Conservation (phyloP, 2,797 vertebrate genomes). For the Miichthys miiuy region DNA sequence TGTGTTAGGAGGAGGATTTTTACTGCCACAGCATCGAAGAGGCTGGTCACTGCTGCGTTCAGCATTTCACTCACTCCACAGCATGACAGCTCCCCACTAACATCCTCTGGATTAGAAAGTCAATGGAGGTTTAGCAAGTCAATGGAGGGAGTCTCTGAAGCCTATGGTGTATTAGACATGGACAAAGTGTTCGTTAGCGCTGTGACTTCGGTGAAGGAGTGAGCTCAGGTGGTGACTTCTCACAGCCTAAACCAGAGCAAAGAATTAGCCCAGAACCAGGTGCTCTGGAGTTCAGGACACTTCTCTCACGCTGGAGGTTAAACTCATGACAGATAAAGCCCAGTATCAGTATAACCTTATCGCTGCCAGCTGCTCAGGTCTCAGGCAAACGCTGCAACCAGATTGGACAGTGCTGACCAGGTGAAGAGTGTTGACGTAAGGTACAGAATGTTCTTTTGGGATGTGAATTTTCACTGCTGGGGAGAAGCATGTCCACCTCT, state of each 20-base stretch:
- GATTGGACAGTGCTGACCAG: conserved; percentile 38
- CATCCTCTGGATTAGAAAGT: conserved; percentile 60
- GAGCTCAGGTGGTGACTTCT: conserved; percentile 55
- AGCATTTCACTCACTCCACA: conserved; percentile 26
- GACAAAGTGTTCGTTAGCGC: conserved; percentile 25
- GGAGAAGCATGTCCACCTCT: not conserved
- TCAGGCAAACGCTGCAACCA: conserved; percentile 36
- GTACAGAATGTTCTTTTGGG: conserved; percentile 33
- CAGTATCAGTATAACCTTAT: conserved; percentile 63
- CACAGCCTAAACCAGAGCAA: conserved; percentile 23
- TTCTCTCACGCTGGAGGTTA: conserved; percentile 36
- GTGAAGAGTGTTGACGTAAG: conserved; percentile 13
- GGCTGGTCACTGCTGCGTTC: conserved; percentile 25
- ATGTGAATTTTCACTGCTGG: conserved; percentile 23
- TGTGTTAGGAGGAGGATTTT: not conserved
- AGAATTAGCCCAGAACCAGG: conserved; percentile 39
- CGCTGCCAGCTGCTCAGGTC: conserved; percentile 66
- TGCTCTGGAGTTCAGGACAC: conserved; percentile 19
- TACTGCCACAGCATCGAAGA: not conserved
- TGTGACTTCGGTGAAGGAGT: conserved; percentile 10
- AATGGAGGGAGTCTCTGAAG: conserved; percentile 38
- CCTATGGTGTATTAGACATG: conserved; percentile 29
- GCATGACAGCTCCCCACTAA: conserved; percentile 27
- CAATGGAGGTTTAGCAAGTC: conserved; percentile 56
- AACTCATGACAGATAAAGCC: conserved; percentile 50